phyloP scores from a whole-genome alignment of 1,140 invertebrate species.

The Cephus cinctus region DNA sequence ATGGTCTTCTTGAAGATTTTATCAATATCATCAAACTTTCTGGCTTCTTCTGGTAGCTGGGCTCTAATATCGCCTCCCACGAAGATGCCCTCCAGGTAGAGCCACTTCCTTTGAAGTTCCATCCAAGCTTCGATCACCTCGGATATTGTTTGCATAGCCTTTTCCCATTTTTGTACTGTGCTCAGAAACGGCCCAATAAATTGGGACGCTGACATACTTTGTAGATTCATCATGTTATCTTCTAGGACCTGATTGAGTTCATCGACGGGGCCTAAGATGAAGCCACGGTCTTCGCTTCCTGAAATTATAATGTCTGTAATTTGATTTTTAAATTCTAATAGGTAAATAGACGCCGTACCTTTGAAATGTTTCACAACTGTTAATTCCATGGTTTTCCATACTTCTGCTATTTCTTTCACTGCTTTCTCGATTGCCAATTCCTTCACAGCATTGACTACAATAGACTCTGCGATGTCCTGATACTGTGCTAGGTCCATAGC shows the following conservation, averaged over 20 bases:
- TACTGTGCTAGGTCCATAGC: constrained; percentile 85
- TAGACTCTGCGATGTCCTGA: constrained; percentile 79
- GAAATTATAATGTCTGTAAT: constrained; percentile 42
- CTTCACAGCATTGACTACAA: constrained; percentile 84
- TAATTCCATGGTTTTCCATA: constrained; percentile 75
- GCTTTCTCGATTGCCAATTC: constrained; percentile 85
- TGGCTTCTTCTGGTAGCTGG: constrained; percentile 83
- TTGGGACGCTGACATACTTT: constrained; percentile 86
- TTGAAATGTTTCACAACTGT: constrained; percentile 67
- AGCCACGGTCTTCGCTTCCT: constrained; percentile 64
- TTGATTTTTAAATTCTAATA: constrained; percentile 4
- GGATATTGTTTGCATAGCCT: constrained; percentile 72
- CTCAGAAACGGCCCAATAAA: constrained; percentile 84
- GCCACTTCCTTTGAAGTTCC: constrained; percentile 82
- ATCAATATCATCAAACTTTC: constrained; percentile 87
- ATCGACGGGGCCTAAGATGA: constrained; percentile 77
- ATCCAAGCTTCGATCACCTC: constrained; percentile 88
- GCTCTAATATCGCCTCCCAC: constrained; percentile 81
- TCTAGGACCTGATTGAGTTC: constrained; percentile 80
- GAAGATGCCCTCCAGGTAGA: constrained; percentile 90
- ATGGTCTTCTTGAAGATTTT: constrained; percentile 79
- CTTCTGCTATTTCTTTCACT: constrained; percentile 73
- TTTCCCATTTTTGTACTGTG: constrained; percentile 83
- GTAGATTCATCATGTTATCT: constrained; percentile 85
- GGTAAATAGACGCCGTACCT: constrained; percentile 45